Percentiles rank a stretch among this genome's conserved stretches.
phyloP scores from a whole-genome alignment of 2,797 vertebrate genomes.

The Myotis pilosus region DNA sequence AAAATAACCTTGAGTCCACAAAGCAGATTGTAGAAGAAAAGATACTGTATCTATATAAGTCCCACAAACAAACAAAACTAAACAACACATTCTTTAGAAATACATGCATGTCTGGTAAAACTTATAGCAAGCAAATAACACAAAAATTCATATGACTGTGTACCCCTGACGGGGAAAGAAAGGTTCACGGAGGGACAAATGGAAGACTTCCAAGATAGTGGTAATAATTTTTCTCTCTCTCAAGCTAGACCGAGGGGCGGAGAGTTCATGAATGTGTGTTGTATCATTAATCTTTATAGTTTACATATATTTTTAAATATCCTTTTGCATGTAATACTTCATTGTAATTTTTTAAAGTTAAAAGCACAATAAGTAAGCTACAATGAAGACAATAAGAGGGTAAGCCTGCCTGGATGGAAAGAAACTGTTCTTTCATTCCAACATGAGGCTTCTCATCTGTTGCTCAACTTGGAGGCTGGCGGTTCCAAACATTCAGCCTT shows the following conservation, averaged over 20 bases:
- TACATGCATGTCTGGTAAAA: background rate
- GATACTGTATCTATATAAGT: background rate
- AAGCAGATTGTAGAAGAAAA: background rate
- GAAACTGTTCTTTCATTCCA: background rate
- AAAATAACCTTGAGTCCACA: background rate
- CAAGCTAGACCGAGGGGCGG: background rate
- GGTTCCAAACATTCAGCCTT: conserved; percentile 5
- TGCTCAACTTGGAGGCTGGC: background rate
- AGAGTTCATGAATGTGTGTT: background rate
- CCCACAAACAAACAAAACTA: background rate
- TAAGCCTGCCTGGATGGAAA: background rate
- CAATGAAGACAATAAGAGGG: background rate
- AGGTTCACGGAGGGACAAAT: background rate
- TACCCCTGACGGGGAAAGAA: background rate
- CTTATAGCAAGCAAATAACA: background rate
- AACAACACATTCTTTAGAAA: conserved; percentile 5
- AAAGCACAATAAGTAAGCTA: background rate
- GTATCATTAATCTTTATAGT: background rate
- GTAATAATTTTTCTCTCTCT: background rate
- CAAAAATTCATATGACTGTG: background rate
- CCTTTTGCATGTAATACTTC: background rate
- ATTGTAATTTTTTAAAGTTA: background rate
- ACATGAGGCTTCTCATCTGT: background rate
- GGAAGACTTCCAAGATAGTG: background rate
- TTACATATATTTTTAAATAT: background rate